A percentile compares a stretch with the other conserved stretches of the same genome.
phyloP scores from a whole-genome alignment of 1,140 invertebrate genomes.

The Drosophila tani region DNA sequence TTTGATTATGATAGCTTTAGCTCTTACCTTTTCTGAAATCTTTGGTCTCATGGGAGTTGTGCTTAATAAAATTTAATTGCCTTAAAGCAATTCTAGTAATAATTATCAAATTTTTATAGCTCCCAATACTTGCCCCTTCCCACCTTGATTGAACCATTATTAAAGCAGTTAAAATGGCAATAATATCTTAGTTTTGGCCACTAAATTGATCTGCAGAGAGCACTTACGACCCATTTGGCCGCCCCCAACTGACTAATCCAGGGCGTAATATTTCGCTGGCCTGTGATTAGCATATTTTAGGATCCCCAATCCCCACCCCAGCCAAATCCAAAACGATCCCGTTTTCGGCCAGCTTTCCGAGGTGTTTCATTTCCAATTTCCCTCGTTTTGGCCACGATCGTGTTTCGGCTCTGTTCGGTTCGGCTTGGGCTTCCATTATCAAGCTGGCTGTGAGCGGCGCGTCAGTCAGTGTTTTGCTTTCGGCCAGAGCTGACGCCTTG shows the following conservation, averaged over 20 bases:
- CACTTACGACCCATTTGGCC: slow-evolving; percentile 5
- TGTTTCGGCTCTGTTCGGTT: slow-evolving; percentile 12
- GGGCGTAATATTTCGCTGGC: slow-evolving; percentile 44
- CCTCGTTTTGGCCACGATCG: slow-evolving; percentile 35
- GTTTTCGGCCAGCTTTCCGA: neutral
- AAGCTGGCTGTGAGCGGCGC: slow-evolving; percentile 17
- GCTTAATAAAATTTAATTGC: no score
- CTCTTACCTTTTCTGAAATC: no score
- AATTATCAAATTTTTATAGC: no score
- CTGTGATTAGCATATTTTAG: slow-evolving; percentile 65
- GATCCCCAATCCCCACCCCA: neutral
- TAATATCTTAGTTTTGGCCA: no score
- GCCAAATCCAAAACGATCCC: neutral
- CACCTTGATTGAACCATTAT: no score
- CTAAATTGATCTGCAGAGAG: no score
- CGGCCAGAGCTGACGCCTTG: slow-evolving; percentile 66
- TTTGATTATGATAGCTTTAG: no score
- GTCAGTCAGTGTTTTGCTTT: slow-evolving; percentile 76
- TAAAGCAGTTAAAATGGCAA: no score
- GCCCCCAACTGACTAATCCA: slow-evolving; percentile 38
- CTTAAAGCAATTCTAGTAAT: no score
- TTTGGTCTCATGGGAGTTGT: no score
- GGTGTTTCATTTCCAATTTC: slow-evolving; percentile 50
- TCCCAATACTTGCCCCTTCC: no score
- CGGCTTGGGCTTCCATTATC: slow-evolving; percentile 33